phyloP scores from a whole-genome alignment of 1,140 invertebrate species.

The Bombus confusus region DNA sequence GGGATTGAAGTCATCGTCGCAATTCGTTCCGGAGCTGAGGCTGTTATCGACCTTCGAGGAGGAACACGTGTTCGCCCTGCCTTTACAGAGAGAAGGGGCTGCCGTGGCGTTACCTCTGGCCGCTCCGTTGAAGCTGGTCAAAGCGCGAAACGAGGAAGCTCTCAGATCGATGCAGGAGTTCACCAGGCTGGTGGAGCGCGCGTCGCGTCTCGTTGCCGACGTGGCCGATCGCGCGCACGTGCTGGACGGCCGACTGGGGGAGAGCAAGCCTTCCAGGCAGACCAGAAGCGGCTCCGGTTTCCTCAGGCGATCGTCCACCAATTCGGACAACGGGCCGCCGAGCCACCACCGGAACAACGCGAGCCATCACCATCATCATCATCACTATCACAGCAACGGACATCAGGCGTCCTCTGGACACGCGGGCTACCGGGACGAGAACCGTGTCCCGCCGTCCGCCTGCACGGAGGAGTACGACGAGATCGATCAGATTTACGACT shows the following conservation, averaged over 20 bases:
- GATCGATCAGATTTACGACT: slow-evolving; percentile 98
- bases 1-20: slow-evolving; percentile 89
- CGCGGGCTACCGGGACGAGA: slow-evolving; percentile 80
- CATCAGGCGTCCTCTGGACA: slow-evolving; percentile 65
- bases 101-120: slow-evolving; percentile 92
- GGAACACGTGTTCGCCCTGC: slow-evolving; percentile 91
- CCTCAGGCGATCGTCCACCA: slow-evolving; percentile 86
- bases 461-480: slow-evolving; percentile 95
- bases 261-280: slow-evolving; percentile 83
- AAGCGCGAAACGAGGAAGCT: slow-evolving; percentile 91
- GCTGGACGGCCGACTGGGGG: slow-evolving; percentile 89
- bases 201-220: slow-evolving; percentile 89
- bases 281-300: slow-evolving; percentile 74
- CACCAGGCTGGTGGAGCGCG: slow-evolving; percentile 90
- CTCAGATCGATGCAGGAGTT: slow-evolving; percentile 91
- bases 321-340: slow-evolving; percentile 86
- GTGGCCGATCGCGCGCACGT: slow-evolving; percentile 91
- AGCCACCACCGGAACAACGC: slow-evolving; percentile 73
- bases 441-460: slow-evolving; percentile 80
- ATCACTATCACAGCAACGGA: slow-evolving; percentile 71
- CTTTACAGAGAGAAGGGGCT: slow-evolving; percentile 90
- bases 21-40: slow-evolving; percentile 92
- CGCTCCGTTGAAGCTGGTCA: slow-evolving; percentile 92
- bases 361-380: slow-evolving; percentile 67
- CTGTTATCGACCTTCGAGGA: slow-evolving; percentile 92